Base-by-base conservation (phyloP, 2,888 invertebrate genomes). In the Tupiocoris notatus region DNA sequence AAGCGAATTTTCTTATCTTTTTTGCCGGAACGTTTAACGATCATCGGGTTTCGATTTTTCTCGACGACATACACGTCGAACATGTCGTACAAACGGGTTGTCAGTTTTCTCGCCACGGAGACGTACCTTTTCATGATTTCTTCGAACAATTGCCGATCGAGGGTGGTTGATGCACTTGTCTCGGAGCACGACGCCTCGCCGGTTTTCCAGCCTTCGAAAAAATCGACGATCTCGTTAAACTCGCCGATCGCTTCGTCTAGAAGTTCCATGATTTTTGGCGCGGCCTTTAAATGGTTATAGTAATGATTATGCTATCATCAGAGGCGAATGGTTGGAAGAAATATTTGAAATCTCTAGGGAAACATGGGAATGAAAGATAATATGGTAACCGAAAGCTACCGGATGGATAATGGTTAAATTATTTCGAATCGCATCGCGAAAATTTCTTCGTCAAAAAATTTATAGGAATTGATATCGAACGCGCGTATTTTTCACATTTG, bases 141-240 rank as follows among this genome's bases (percentile, higher is more conserved):
- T 20, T 9, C 24, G 58, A 73, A 61, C 18, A 73, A 39, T 2
- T 73, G 18, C 20, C 63, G 61, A 9, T 63, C 62, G 18, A 62
- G 1, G 6, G 59, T 24, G 16, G 9, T 23, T 1, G 3, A 17
- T 12, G 18, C 23, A 23, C 22, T 9, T 12, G 39, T 22, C 18
- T 70, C 59, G 12, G 23, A n/a, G 17, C 18, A 7, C 1, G 9
- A 6, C n/a, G 21, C 25, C 22, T 23, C 12, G 1, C 57, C 56
- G 70, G 9, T 70, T 59, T 39, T 61, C 73, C 73, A 73, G 2
- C 62, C 73, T 20, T 73, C 39, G 63, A 25, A 73, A 62, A 62
- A 73, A 1, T 73, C 73, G 16, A 62, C 16, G 3, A 39, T 39
- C 17, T 61, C 22, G 12, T 7, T n/a, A 20, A 73, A 73, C 12